Conservation (phyloP, 2,113 vertebrate genomes). For the Tragelaphus buxtoni region DNA sequence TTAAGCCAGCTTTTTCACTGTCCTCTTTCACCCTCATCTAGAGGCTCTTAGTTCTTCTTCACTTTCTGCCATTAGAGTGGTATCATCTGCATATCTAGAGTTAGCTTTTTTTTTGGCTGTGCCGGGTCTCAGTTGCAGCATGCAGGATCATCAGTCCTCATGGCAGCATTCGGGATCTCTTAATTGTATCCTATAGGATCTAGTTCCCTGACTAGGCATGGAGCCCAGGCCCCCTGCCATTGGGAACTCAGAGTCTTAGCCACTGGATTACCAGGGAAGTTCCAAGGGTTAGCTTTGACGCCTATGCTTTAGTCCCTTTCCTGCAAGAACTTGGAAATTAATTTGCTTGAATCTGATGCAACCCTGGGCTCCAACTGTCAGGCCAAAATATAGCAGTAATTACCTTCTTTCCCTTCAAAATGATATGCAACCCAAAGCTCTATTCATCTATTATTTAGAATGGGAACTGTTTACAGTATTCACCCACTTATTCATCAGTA, state of each 20-base stretch:
- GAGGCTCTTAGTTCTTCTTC: not conserved
- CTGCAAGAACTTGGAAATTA: not conserved
- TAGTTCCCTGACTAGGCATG: not conserved
- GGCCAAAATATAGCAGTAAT: not conserved
- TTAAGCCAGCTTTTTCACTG: not conserved
- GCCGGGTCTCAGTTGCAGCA: not conserved
- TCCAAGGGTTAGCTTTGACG: not conserved
- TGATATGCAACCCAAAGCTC: not conserved
- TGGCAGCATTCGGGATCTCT: not conserved
- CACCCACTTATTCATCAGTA: not conserved
- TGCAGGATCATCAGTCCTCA: not conserved
- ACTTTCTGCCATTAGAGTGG: not conserved
- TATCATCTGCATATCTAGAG: not conserved
- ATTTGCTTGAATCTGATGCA: not conserved
- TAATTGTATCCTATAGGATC: not conserved
- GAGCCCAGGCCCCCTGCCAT: not conserved
- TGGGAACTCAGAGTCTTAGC: not conserved
- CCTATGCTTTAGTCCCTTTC: not conserved
- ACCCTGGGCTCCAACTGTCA: not conserved
- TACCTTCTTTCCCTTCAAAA: not conserved
- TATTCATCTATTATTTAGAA: constrained; percentile 23
- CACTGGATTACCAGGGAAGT: not conserved
- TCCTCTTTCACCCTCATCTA: not conserved
- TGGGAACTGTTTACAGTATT: not conserved
- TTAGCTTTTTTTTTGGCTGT: not conserved